phyloP scores from a whole-genome alignment of 23 tunicate genomes.

The Ascidia mentula region DNA sequence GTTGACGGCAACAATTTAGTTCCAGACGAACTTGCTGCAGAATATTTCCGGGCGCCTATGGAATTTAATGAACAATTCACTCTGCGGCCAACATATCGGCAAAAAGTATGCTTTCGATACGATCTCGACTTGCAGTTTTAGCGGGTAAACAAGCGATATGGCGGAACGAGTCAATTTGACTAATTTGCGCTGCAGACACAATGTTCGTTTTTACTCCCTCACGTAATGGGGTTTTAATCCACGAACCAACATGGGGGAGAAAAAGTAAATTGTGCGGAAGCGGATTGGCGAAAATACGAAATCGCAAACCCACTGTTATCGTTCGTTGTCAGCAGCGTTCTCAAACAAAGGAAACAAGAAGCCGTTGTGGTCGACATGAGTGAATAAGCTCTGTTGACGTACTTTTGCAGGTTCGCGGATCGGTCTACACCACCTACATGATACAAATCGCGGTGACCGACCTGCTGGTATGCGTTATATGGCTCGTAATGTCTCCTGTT shows the following conservation, averaged over 20 bases:
- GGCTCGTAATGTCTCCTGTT: constrained; percentile 42
- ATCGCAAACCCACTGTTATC: background rate
- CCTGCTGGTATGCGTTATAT: constrained; percentile 57
- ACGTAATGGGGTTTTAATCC: background rate
- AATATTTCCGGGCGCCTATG: no score
- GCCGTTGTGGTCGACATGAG: background rate
- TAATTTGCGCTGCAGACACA: background rate
- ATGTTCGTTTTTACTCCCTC: background rate
- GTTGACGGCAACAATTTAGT: no score
- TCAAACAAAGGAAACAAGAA: background rate
- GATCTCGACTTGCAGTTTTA: no score
- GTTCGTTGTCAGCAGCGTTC: background rate
- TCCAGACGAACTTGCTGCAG: no score
- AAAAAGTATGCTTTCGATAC: no score
- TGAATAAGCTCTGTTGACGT: no score
- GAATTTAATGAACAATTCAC: no score
- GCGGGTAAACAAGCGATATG: background rate
- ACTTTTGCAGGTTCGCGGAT: constrained; percentile 60
- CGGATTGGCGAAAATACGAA: constrained; percentile 3
- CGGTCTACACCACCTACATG: constrained; percentile 84
- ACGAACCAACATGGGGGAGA: background rate
- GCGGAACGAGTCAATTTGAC: background rate
- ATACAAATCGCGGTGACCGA: constrained; percentile 86
- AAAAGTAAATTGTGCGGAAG: background rate
- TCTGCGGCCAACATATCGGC: no score